phyloP scores from a whole-genome alignment of 2,888 invertebrate genomes.

The Prenolepis imparis region DNA sequence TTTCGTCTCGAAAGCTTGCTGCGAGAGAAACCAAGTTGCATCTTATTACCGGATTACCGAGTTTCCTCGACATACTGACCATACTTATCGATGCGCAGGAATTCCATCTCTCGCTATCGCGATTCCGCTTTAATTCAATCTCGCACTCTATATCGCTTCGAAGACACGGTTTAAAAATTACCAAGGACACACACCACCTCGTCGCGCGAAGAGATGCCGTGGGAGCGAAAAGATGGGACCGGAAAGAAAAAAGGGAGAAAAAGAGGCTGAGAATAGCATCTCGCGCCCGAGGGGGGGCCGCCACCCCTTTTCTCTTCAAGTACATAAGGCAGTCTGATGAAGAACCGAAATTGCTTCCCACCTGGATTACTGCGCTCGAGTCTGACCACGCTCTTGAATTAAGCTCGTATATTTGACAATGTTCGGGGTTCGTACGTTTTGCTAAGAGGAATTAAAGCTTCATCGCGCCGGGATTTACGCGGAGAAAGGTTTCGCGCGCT shows the following conservation, averaged over 20 bases:
- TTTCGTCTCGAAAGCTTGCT: not conserved
- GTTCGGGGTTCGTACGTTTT: conserved; percentile 44
- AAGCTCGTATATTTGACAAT: conserved; percentile 53
- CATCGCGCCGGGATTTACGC: conserved; percentile 46
- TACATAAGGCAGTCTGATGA: conserved; percentile 55
- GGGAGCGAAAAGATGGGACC: not conserved
- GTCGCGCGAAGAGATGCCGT: not conserved
- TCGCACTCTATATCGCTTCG: conserved; percentile 11
- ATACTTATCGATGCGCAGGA: conserved; percentile 34
- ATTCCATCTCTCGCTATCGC: conserved; percentile 17
- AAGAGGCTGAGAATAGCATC: not conserved
- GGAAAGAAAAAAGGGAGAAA: not conserved
- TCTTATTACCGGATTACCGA: conserved; percentile 41
- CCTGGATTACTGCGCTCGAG: conserved; percentile 54
- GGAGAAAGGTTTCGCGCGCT: conserved; percentile 1
- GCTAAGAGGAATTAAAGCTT: conserved; percentile 50
- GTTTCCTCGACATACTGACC: conserved; percentile 61
- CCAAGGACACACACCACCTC: not conserved
- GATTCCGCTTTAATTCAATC: conserved; percentile 26
- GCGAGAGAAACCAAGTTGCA: conserved; percentile 34
- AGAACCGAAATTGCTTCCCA: conserved; percentile 59
- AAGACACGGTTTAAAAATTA: conserved; percentile 38
- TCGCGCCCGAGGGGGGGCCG: not conserved
- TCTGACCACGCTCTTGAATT: conserved; percentile 52
- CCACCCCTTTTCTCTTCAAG: conserved; percentile 36